Conservation (phyloP, 2,888 invertebrate species). For the Exocentrus adspersus region DNA sequence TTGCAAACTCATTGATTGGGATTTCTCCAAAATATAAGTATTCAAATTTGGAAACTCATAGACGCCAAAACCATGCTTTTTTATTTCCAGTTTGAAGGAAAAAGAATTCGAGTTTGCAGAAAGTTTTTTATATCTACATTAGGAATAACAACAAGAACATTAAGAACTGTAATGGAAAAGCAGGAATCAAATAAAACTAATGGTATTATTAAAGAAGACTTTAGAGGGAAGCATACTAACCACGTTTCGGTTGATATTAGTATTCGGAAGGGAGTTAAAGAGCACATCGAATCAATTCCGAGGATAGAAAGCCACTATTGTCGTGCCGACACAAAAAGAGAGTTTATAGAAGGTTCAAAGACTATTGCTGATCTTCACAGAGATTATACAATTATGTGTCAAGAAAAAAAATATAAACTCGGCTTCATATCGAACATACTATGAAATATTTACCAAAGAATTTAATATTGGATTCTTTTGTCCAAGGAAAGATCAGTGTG, state of each 20-base stretch:
- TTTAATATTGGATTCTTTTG: conserved; percentile 24
- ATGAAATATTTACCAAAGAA: conserved; percentile 26
- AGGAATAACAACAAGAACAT: conserved; percentile 20
- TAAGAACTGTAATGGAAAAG: conserved; percentile 26
- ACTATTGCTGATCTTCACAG: conserved; percentile 44
- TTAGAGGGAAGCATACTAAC: conserved; percentile 30
- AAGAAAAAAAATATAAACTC: conserved; percentile 11
- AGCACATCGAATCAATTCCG: conserved; percentile 30
- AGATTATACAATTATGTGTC: conserved; percentile 43
- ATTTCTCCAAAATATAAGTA: conserved; percentile 25
- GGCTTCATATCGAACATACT: conserved; percentile 19
- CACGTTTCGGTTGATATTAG: conserved; percentile 1
- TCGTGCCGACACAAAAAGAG: conserved; percentile 33
- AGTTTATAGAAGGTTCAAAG: conserved; percentile 48
- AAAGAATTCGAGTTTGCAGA: conserved; percentile 28
- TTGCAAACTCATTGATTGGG: conserved; percentile 16
- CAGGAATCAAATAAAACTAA: conserved; percentile 24
- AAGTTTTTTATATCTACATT: conserved; percentile 31
- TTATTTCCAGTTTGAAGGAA: conserved; percentile 21
- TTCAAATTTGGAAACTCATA: neutral
- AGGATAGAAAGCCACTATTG: conserved; percentile 31
- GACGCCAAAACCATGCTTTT: conserved; percentile 27
- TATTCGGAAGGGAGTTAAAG: conserved; percentile 18
- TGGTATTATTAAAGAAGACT: conserved; percentile 26
- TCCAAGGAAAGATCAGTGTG: conserved; percentile 29